phyloP scores from a whole-genome alignment of 2,797 vertebrate genomes.

The Telmatherina bonti region DNA sequence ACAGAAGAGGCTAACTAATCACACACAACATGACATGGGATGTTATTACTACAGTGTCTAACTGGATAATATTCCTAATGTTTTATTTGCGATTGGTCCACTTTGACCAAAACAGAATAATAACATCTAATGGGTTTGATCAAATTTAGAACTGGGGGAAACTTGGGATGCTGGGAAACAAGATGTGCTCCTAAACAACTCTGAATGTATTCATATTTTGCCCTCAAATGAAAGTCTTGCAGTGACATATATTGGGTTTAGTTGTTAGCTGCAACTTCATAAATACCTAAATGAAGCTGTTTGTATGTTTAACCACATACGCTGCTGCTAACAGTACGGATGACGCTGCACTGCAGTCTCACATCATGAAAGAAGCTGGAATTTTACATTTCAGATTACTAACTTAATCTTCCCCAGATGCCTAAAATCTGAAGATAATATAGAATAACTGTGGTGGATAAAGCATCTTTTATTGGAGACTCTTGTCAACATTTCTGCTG shows the following conservation, averaged over 20 bases:
- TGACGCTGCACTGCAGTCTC: slow-evolving; percentile 5
- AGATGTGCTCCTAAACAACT: slow-evolving; percentile 13
- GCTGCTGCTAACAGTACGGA: slow-evolving; percentile 17
- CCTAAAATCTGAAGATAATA: neutral
- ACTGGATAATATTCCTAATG: neutral
- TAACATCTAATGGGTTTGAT: neutral
- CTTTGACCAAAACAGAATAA: neutral
- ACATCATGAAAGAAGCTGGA: slow-evolving; percentile 8
- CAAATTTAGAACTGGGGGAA: neutral
- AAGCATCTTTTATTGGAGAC: slow-evolving; percentile 3
- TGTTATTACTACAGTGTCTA: neutral
- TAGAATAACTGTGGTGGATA: neutral
- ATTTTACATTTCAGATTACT: slow-evolving; percentile 2
- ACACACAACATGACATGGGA: neutral
- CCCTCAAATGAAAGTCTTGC: neutral
- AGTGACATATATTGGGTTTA: slow-evolving; percentile 10
- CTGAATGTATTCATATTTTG: slow-evolving; percentile 66
- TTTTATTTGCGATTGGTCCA: neutral
- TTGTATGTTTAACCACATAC: slow-evolving; percentile 13
- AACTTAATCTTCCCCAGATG: neutral
- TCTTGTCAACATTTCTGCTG: neutral
- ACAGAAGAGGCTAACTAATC: neutral
- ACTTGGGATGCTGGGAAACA: neutral
- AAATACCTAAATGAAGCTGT: slow-evolving; percentile 13
- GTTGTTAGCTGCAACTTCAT: slow-evolving; percentile 12